Evolutionary conservation across 1,140 invertebrate species (phyloP).

Genomic region (Batillaria attramentaria): DNA sequence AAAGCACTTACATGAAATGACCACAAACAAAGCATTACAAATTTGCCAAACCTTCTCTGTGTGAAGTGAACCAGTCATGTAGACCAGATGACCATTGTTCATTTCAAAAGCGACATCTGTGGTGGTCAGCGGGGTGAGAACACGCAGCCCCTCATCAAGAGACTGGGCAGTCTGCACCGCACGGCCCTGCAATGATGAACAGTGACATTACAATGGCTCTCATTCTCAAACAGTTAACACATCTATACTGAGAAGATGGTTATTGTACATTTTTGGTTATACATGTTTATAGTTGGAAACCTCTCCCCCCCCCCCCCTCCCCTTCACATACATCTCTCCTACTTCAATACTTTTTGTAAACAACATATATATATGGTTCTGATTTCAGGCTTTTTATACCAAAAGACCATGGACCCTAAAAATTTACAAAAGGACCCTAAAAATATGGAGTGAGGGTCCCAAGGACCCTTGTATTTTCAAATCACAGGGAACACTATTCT

Average conservation of each 20-base stretch:
- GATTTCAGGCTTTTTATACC: too few relatives aligned
- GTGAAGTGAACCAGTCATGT: slow-evolving; percentile 81
- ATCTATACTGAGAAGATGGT: not conserved
- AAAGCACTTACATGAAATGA: too few relatives aligned
- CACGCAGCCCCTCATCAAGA: slow-evolving; percentile 80
- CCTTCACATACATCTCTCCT: too few relatives aligned
- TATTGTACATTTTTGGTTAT: not conserved
- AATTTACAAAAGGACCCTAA: too few relatives aligned
- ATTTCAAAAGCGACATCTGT: slow-evolving; percentile 75
- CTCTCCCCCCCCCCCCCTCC: too few relatives aligned
- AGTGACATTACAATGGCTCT: not conserved
- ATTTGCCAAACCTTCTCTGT: slow-evolving; percentile 83
- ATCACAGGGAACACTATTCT: too few relatives aligned
- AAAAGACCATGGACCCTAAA: too few relatives aligned
- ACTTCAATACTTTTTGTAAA: too few relatives aligned
- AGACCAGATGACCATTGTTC: slow-evolving; percentile 83
- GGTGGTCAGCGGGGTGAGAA: slow-evolving; percentile 76
- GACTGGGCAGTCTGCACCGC: slow-evolving; percentile 81
- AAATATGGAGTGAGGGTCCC: too few relatives aligned
- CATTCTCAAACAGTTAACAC: not conserved
- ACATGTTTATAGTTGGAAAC: not conserved
- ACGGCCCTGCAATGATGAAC: slow-evolving; percentile 75
- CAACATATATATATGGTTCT: too few relatives aligned
- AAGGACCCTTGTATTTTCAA: too few relatives aligned
- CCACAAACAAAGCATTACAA: too few relatives aligned